Evolutionary conservation across 2,113 vertebrate species (phyloP).

Genomic region (Bubo bubo): DNA sequence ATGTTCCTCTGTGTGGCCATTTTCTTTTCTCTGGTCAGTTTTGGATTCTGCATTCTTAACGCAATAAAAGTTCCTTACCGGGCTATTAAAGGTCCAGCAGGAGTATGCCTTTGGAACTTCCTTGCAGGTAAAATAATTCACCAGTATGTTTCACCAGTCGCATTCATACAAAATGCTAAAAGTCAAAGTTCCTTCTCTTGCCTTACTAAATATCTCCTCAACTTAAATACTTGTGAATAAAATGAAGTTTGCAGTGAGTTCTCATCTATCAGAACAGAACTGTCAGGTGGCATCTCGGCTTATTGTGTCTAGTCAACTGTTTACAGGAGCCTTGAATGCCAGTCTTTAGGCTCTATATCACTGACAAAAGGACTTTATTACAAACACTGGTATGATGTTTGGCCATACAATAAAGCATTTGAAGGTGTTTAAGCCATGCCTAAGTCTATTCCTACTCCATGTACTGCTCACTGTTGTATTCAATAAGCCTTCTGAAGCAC

Average conservation of each 20-base stretch:
- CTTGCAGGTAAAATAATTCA: conserved; percentile 80
- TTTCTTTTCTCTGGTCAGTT: conserved; percentile 87
- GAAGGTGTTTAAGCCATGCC: not conserved
- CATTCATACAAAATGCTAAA: not conserved
- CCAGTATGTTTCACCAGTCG: not conserved
- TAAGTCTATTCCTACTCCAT: not conserved
- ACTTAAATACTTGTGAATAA: not conserved
- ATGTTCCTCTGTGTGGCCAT: conserved; percentile 87
- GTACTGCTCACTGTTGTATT: not conserved
- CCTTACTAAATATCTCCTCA: not conserved
- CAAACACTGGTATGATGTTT: not conserved
- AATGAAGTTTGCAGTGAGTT: not conserved
- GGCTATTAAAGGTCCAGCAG: conserved; percentile 90
- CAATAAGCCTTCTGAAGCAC: not conserved
- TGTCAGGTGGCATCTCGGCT: not conserved
- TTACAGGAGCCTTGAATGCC: not conserved
- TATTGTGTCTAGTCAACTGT: not conserved
- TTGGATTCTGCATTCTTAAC: conserved; percentile 92
- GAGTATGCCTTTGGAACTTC: conserved; percentile 93
- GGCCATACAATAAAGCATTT: not conserved
- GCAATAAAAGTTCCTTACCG: conserved; percentile 90
- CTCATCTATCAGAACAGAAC: not conserved
- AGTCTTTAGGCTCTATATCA: not conserved
- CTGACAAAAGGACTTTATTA: not conserved
- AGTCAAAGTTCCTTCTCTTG: not conserved